Conservation (phyloP, 2,888 invertebrate species). For the Athrips mouffetella region DNA sequence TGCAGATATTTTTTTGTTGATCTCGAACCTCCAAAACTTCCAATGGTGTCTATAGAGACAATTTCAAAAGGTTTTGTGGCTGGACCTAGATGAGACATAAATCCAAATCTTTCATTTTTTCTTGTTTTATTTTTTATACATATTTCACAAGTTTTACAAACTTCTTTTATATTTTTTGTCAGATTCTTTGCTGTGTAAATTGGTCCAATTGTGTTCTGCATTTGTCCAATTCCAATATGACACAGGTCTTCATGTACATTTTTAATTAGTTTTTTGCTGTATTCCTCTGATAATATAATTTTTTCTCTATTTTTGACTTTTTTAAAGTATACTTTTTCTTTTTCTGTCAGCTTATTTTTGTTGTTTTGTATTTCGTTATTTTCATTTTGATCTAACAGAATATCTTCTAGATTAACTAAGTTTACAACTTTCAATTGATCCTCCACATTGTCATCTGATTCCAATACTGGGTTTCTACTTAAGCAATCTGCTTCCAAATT, state of each 20-base stretch:
- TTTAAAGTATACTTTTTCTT: conserved; percentile 21
- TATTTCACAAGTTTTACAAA: no score
- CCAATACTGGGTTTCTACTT: conserved; percentile 27
- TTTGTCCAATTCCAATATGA: conserved; percentile 25
- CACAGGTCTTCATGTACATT: conserved; percentile 18
- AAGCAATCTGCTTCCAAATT: conserved; percentile 27
- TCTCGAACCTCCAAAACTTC: no score
- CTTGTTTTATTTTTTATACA: no score
- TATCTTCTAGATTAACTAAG: conserved; percentile 22
- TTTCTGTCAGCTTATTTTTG: conserved; percentile 18
- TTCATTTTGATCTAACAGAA: conserved; percentile 19
- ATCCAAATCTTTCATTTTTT: no score
- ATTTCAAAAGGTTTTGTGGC: no score
- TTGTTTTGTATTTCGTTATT: conserved; percentile 19
- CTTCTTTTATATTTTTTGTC: no score
- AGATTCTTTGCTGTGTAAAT: no score
- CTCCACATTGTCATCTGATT: conserved; percentile 19
- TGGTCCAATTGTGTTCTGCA: conserved; percentile 7
- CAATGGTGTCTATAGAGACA: no score
- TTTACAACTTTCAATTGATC: conserved; percentile 24
- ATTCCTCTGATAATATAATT: conserved; percentile 23
- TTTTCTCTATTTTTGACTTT: conserved; percentile 21
- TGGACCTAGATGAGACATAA: no score
- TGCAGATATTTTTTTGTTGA: no score
- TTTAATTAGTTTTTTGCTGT: conserved; percentile 20